phyloP scores from a whole-genome alignment of 2,888 invertebrate genomes.

The Ectemnius continuus region DNA sequence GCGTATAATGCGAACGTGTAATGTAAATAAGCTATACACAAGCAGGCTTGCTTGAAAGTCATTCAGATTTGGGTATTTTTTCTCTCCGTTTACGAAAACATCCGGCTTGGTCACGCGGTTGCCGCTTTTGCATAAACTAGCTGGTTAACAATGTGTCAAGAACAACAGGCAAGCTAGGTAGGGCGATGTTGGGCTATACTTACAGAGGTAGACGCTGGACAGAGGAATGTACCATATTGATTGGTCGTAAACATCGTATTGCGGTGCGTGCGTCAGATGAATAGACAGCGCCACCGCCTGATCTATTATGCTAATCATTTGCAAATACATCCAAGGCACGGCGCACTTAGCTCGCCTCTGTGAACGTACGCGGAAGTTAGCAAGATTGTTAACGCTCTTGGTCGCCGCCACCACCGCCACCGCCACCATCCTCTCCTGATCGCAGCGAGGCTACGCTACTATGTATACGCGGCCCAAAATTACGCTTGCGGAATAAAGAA shows the following conservation, averaged over 20 bases:
- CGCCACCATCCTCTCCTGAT: too few relatives aligned
- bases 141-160: not conserved
- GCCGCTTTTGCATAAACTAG: too few relatives aligned
- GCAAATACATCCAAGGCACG: conserved; percentile 74
- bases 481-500: conserved; percentile 47
- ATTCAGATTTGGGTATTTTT: too few relatives aligned
- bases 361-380: conserved; percentile 61
- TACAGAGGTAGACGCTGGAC: conserved; percentile 71
- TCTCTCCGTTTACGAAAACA: too few relatives aligned
- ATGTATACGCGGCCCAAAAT: conserved; percentile 53
- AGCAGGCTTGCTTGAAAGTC: too few relatives aligned
- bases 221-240: conserved; percentile 68
- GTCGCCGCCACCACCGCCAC: not conserved
- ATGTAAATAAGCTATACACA: not conserved
- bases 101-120: too few relatives aligned
- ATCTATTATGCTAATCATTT: conserved; percentile 73
- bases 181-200: conserved; percentile 46
- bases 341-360: conserved; percentile 71
- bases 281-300: conserved; percentile 68
- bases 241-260: conserved; percentile 58
- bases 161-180: not conserved
- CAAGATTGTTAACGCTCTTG: conserved; percentile 55
- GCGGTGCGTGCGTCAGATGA: conserved; percentile 62
- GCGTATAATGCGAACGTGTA: not conserved
- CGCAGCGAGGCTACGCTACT: conserved; percentile 45